phyloP scores from a whole-genome alignment of 2,888 invertebrate species.

The Phengaris arion region DNA sequence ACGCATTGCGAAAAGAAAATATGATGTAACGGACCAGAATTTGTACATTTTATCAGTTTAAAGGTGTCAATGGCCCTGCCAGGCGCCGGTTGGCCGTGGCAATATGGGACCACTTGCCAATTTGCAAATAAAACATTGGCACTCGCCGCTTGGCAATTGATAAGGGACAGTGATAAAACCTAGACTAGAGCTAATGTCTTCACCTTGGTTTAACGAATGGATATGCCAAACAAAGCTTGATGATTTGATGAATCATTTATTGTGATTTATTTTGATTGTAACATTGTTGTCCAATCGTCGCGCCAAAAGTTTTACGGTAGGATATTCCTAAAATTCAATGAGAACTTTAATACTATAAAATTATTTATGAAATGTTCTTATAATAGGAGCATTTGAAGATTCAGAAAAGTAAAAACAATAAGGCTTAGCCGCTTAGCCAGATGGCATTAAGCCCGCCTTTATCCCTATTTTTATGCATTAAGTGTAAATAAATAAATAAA shows the following conservation, averaged over 20 bases:
- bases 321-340: background rate
- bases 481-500: too few species aligned
- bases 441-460: too few species aligned
- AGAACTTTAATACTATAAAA: background rate
- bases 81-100: slow-evolving; percentile 70
- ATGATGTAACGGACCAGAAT: slow-evolving; percentile 37
- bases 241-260: slow-evolving; percentile 28
- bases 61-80: slow-evolving; percentile 63
- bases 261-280: slow-evolving; percentile 19
- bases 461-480: too few species aligned
- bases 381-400: too few species aligned
- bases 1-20: slow-evolving; percentile 38
- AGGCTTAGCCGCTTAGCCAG: background rate
- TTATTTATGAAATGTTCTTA: background rate
- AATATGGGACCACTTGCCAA: slow-evolving; percentile 62
- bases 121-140: slow-evolving; percentile 78
- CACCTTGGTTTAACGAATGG: slow-evolving; percentile 24
- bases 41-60: slow-evolving; percentile 41
- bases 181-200: slow-evolving; percentile 41
- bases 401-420: background rate
- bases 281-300: slow-evolving; percentile 1
- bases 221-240: slow-evolving; percentile 25
- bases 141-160: slow-evolving; percentile 63
- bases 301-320: background rate
- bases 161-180: slow-evolving; percentile 52